Percentiles rank a stretch among this genome's conserved stretches.
phyloP scores from a whole-genome alignment of 2,888 invertebrate genomes.

The Mechanitis mazaeus region DNA sequence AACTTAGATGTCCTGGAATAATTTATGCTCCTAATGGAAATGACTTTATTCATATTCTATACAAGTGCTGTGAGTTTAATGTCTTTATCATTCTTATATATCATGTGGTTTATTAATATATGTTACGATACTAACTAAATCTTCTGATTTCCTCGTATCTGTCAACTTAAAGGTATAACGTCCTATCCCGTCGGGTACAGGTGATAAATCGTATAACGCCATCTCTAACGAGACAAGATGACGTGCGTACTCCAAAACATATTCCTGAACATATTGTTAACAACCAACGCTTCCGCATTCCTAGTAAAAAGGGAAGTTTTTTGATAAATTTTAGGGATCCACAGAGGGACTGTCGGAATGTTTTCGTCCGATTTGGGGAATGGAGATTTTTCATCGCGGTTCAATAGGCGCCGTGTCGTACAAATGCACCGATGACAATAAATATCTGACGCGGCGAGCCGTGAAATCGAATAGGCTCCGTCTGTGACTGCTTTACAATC shows the following conservation, averaged over 20 bases:
- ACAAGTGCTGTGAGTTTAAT: conserved; percentile 35
- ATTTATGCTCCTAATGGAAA: conserved; percentile 62
- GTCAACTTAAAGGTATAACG: neutral
- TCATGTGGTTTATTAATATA: conserved; percentile 6
- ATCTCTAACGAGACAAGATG: conserved; percentile 74
- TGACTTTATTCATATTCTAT: conserved; percentile 45
- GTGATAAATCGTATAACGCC: conserved; percentile 68
- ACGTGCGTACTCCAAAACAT: conserved; percentile 56
- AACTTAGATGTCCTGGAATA: conserved; percentile 47
- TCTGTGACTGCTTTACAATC: conserved; percentile 76
- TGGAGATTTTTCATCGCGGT: conserved; percentile 72
- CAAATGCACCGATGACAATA: conserved; percentile 76
- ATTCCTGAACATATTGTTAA: conserved; percentile 62
- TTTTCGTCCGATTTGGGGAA: conserved; percentile 67
- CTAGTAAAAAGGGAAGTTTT: conserved; percentile 40
- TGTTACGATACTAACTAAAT: too few relatives aligned
- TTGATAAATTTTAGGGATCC: conserved; percentile 48
- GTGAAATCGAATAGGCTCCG: conserved; percentile 77
- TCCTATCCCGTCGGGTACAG: conserved; percentile 53
- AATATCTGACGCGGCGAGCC: conserved; percentile 74
- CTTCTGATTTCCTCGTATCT: neutral
- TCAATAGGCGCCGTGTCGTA: conserved; percentile 74
- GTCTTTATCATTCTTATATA: conserved; percentile 32
- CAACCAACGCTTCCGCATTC: conserved; percentile 28
- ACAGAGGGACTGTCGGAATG: conserved; percentile 54